These are phyloP conservation scores for Diploptera punctata DNA, from an alignment of 2,888 invertebrate genomes.

Conservation along the genomic window DNA sequence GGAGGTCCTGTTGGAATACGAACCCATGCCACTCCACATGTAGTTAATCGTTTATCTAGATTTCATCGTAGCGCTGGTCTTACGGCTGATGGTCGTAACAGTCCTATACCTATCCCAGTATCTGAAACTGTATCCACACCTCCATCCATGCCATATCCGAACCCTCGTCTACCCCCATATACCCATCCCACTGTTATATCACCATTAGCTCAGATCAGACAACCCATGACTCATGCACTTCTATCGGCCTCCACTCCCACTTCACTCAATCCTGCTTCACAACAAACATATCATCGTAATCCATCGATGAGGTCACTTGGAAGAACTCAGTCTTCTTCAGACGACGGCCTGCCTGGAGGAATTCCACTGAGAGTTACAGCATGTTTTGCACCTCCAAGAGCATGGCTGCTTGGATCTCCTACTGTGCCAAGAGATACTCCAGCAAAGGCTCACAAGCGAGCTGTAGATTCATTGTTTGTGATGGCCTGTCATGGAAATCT, in stretches of 20 bases:
- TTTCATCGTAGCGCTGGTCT: constrained; percentile 97
- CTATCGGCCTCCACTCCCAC: constrained; percentile 34
- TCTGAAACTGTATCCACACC: constrained; percentile 41
- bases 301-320: constrained; percentile 34
- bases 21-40: constrained; percentile 93
- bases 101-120: constrained; percentile 57
- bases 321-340: constrained; percentile 58
- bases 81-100: constrained; percentile 72
- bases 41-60: constrained; percentile 91
- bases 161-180: constrained; percentile 91
- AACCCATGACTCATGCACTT: constrained; percentile 46
- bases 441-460: constrained; percentile 57
- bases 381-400: constrained; percentile 76
- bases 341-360: constrained; percentile 63
- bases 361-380: constrained; percentile 54
- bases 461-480: constrained; percentile 86
- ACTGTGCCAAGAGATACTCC: constrained; percentile 54
- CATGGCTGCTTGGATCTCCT: constrained; percentile 67
- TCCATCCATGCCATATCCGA: constrained; percentile 73
- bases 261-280: constrained; percentile 22
- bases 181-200: constrained; percentile 81
- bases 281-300: constrained; percentile 60
- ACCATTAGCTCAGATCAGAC: constrained; percentile 86
- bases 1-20: constrained; percentile 90
- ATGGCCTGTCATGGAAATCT: constrained; percentile 89